Evolutionary conservation across 2,797 vertebrate genomes (phyloP), one percentile per base, ranked within the genome.

Genomic region (Rhincodon typus): DNA sequence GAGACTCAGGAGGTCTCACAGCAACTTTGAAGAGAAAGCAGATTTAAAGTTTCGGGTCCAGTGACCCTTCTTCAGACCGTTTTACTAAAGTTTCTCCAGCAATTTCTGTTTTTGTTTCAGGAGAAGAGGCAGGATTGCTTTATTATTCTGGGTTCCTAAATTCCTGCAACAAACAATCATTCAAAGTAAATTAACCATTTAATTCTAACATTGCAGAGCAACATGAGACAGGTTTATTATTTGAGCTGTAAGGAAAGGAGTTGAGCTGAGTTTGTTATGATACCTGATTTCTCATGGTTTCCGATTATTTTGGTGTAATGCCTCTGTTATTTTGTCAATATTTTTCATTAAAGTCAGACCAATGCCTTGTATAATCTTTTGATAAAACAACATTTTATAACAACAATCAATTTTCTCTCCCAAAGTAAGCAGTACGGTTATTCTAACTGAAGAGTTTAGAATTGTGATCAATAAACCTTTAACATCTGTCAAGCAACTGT

Each of bases 291-390:
- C 69, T 69, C 23, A 30, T 67, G 62, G n/a, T 93, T 93, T 69
- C n/a, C n/a, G 23, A 4, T 42, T 17, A 21, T 95, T 72, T 46
- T 72, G 42, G 34, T 34, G 30, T 53, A 53, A 94, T 74, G 69
- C 53, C 67, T 38, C 38, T 74, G 23, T 94, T 72, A 50, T 77
- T 95, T 53, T 77, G 70, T 95, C 94, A 77, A 95, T 95, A 95
- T 95, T 95, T 95, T 72, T 95, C 70, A 95, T 95, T 95, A 53
- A 95, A 46, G 19, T 95, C 50, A 74, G 69, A 50, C 74, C 94
- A 46, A 17, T 74, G 38, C 3, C 90, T 67, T 93, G 4, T 72
- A 7, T 3, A 94, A 72, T 17, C 90, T 74, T 95, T 95, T 72
- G 70, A 53, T 95, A 72, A 46, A 69, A 53, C 25, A 77, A 13